Evolutionary conservation across 1,140 invertebrate species (phyloP).

Genomic region (Bombus waltoni): DNA sequence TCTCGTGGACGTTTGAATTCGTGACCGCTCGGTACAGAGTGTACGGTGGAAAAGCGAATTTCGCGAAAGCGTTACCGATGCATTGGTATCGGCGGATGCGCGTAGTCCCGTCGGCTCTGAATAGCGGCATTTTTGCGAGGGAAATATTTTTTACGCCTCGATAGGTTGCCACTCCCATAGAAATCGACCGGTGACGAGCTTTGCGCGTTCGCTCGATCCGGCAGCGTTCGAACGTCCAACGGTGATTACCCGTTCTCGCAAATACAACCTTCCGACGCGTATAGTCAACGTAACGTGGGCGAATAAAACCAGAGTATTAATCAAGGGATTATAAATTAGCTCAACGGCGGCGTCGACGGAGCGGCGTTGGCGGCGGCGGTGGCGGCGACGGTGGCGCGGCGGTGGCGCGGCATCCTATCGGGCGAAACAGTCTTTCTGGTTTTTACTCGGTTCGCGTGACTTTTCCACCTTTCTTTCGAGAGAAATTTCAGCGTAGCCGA

Average conservation of each 20-base stretch:
- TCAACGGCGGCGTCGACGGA: neutral
- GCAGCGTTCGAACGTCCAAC: neutral
- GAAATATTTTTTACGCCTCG: constrained; percentile 4
- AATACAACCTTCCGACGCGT: neutral
- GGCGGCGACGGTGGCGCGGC: too few relatives aligned
- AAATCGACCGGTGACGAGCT: neutral
- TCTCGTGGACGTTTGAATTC: too few relatives aligned
- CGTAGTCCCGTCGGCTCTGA: neutral
- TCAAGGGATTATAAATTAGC: neutral
- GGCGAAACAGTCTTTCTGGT: too few relatives aligned
- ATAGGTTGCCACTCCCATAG: neutral
- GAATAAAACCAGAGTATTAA: neutral
- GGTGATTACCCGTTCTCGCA: constrained; percentile 6
- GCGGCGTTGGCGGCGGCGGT: too few relatives aligned
- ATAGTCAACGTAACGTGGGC: neutral
- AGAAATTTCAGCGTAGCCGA: neutral
- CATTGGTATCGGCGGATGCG: too few relatives aligned
- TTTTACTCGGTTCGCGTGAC: too few relatives aligned
- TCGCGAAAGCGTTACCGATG: neutral
- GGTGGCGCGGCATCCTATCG: too few relatives aligned
- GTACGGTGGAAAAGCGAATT: neutral
- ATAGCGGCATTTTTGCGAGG: neutral
- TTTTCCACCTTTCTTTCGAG: neutral
- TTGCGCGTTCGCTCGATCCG: neutral
- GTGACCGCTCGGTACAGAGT: too few relatives aligned